Conservation (phyloP, 2,888 invertebrate genomes). For the Meandrusa payeni region DNA sequence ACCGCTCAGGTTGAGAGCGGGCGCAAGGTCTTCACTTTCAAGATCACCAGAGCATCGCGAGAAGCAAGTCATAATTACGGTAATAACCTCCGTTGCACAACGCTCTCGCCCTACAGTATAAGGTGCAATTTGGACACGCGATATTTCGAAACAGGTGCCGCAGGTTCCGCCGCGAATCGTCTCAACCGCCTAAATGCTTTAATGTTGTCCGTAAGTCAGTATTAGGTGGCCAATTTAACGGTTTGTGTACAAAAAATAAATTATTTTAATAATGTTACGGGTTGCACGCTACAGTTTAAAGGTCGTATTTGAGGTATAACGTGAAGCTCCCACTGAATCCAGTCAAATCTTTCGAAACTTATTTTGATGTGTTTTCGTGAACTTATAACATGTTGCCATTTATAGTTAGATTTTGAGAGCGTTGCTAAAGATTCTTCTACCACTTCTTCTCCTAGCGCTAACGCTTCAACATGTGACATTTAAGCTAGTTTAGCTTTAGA, state of each 20-base stretch:
- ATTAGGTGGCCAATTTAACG: slow-evolving; percentile 15
- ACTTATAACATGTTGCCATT: too few relatives aligned
- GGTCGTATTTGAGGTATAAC: not conserved
- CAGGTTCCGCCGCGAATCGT: slow-evolving; percentile 10
- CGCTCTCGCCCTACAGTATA: slow-evolving; percentile 38
- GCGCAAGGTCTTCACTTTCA: slow-evolving; percentile 77
- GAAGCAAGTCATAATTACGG: slow-evolving; percentile 69
- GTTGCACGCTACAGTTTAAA: slow-evolving; percentile 10
- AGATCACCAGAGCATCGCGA: slow-evolving; percentile 74
- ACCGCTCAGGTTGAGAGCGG: slow-evolving; percentile 45
- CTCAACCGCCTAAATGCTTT: slow-evolving; percentile 8
- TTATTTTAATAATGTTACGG: slow-evolving; percentile 6
- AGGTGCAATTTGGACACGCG: slow-evolving; percentile 37
- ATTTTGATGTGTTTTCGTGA: too few relatives aligned
- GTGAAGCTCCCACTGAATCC: too few relatives aligned
- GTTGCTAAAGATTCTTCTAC: too few relatives aligned
- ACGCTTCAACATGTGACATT: too few relatives aligned
- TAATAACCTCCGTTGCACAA: slow-evolving; percentile 69
- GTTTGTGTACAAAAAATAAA: slow-evolving; percentile 17
- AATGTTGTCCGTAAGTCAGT: not conserved
- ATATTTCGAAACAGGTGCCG: slow-evolving; percentile 44
- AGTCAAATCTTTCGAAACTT: too few relatives aligned
- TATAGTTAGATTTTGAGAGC: too few relatives aligned
- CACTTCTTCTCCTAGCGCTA: too few relatives aligned
- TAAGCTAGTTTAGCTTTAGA: too few relatives aligned